Evolutionary conservation across 2,797 vertebrate species (phyloP).

Genomic region (Pseudochirops corinnae): DNA sequence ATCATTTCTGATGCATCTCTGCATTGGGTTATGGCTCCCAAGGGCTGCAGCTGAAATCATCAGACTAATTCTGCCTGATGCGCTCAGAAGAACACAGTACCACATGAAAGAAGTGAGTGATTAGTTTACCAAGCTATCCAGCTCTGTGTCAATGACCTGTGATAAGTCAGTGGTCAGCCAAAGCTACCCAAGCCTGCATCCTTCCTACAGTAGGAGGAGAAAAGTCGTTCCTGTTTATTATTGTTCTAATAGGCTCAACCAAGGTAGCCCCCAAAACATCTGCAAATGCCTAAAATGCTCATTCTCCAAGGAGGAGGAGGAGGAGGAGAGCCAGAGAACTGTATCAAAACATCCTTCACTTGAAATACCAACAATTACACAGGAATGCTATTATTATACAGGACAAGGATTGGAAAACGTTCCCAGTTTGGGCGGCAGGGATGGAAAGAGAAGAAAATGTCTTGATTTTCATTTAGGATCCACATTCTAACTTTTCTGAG

Average conservation of each 20-base stretch:
- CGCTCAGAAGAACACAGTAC: conserved; percentile 56
- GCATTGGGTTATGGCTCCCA: conserved; percentile 68
- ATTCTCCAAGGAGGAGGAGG: background rate
- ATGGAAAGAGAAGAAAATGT: conserved; percentile 23
- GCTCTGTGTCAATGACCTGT: conserved; percentile 73
- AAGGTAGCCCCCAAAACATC: conserved; percentile 25
- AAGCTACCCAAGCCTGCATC: conserved; percentile 56
- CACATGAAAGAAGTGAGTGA: conserved; percentile 69
- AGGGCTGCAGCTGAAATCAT: conserved; percentile 72
- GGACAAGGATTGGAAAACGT: conserved; percentile 14
- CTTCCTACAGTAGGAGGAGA: conserved; percentile 61
- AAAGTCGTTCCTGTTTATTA: conserved; percentile 68
- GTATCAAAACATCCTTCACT: conserved; percentile 29
- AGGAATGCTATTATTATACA: conserved; percentile 15
- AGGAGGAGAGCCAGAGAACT: conserved; percentile 4
- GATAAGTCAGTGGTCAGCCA: conserved; percentile 73
- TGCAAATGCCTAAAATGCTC: conserved; percentile 33
- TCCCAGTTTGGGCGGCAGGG: background rate
- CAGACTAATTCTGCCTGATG: conserved; percentile 70
- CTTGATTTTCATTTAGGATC: conserved; percentile 54
- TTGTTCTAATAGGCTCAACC: conserved; percentile 49
- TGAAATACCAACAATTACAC: conserved; percentile 17
- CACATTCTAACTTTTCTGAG: conserved; percentile 3
- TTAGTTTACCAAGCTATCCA: conserved; percentile 75
- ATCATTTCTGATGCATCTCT: conserved; percentile 59